Percentiles rank a stretch among this genome's conserved stretches.
Conservation (phyloP, 30 jellyfish, hydroid and myxozoan genomes). For the Hydractinia echinata region DNA sequence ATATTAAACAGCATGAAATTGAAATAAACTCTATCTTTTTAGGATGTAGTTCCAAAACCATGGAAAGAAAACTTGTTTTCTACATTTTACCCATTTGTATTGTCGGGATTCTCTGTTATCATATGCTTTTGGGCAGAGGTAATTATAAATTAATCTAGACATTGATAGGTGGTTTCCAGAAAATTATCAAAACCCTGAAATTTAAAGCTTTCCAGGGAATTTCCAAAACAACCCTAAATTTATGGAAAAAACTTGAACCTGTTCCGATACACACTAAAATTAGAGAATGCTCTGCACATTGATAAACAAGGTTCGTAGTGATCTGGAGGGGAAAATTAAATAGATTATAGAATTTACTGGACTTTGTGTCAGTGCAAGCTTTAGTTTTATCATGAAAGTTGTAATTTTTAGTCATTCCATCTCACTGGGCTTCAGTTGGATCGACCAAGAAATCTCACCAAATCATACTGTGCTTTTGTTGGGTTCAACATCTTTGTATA, state of each 20-base stretch:
- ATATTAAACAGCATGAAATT: too few relatives aligned
- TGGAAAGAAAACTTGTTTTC: constrained; percentile 68
- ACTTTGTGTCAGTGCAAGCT: too few relatives aligned
- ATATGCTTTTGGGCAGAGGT: constrained; percentile 98
- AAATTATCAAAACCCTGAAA: not conserved
- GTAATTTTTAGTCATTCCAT: constrained; percentile 57
- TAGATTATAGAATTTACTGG: too few relatives aligned
- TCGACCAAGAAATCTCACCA: constrained; percentile 73
- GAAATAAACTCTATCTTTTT: constrained; percentile 3
- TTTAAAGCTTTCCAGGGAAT: too few relatives aligned
- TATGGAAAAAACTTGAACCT: too few relatives aligned
- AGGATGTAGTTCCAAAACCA: constrained; percentile 77
- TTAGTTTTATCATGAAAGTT: too few relatives aligned
- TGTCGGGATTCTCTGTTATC: constrained; percentile 68
- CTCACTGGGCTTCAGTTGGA: constrained; percentile 54
- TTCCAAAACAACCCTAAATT: too few relatives aligned
- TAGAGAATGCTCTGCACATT: too few relatives aligned
- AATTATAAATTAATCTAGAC: not conserved
- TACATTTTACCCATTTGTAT: constrained; percentile 65
- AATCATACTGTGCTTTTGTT: constrained; percentile 69
- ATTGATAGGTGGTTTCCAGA: not conserved
- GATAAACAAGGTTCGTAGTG: too few relatives aligned
- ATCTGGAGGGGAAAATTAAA: too few relatives aligned
- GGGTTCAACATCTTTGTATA: constrained; percentile 67
- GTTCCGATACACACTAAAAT: too few relatives aligned